Conservation (phyloP, 2,888 invertebrate genomes). For the Exocentrus adspersus region DNA sequence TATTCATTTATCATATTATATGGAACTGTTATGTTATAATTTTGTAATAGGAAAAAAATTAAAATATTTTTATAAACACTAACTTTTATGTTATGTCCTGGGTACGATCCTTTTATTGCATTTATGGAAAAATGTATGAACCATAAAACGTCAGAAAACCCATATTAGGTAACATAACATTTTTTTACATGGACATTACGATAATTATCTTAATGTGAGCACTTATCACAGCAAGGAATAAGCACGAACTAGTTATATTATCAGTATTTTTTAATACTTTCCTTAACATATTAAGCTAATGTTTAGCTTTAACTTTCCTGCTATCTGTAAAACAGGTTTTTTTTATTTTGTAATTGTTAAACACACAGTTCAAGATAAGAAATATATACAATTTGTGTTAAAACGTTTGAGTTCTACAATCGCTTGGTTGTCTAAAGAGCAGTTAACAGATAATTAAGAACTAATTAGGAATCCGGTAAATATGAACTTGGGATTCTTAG, state of each 20-base stretch:
- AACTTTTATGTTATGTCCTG: too few relatives aligned
- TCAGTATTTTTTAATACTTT: constrained; percentile 46
- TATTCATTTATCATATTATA: too few relatives aligned
- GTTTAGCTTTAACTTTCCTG: neutral
- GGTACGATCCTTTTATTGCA: too few relatives aligned
- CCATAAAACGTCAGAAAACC: neutral
- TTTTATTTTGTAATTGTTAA: neutral
- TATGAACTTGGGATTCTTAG: too few relatives aligned
- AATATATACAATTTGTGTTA: too few relatives aligned
- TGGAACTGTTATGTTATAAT: too few relatives aligned
- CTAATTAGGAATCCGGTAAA: too few relatives aligned
- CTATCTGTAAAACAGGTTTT: neutral
- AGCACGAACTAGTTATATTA: constrained; percentile 48
- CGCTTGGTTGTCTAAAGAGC: too few relatives aligned
- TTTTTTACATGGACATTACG: constrained; percentile 13
- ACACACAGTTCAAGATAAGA: neutral
- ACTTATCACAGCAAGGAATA: constrained; percentile 38
- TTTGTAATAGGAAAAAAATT: too few relatives aligned
- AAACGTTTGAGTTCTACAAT: too few relatives aligned
- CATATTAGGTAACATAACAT: neutral
- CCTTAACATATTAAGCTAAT: constrained; percentile 33
- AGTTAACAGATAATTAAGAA: too few relatives aligned
- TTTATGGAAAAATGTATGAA: neutral
- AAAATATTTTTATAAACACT: too few relatives aligned
- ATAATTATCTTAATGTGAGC: constrained; percentile 19